A percentile compares a stretch with the other conserved stretches of the same genome.
Conservation (phyloP, 2,888 invertebrate genomes). For the Bursaphelenchus okinawaensis region DNA sequence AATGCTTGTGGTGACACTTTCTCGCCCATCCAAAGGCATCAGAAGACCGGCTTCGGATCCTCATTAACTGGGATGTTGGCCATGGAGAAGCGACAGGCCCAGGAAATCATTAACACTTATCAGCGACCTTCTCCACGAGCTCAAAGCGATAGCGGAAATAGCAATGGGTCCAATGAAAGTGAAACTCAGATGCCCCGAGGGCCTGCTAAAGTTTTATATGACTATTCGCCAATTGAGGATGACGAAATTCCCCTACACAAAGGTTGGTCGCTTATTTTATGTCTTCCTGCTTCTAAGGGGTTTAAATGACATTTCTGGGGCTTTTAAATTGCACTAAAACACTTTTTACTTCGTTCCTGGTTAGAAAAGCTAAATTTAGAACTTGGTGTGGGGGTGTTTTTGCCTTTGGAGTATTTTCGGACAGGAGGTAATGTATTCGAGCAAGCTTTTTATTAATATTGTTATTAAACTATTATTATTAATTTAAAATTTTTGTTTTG, state of each 20-base stretch:
- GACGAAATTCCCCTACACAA: constrained; percentile 51
- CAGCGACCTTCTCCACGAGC: background rate
- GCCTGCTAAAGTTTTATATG: constrained; percentile 44
- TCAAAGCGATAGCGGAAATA: background rate
- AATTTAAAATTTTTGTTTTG: background rate
- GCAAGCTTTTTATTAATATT: too few species aligned
- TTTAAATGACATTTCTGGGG: too few species aligned
- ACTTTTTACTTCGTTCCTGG: too few species aligned
- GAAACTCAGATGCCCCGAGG: background rate
- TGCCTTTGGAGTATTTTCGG: too few species aligned
- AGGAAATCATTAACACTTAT: background rate
- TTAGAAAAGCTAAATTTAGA: too few species aligned
- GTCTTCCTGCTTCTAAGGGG: too few species aligned
- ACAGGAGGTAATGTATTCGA: too few species aligned
- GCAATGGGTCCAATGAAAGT: background rate
- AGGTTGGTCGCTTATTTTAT: constrained; percentile 30
- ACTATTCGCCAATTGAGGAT: constrained; percentile 48
- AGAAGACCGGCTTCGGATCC: background rate
- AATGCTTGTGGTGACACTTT: background rate
- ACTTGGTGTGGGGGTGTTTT: too few species aligned
- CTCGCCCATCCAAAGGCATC: background rate
- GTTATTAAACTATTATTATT: background rate
- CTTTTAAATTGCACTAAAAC: too few species aligned
- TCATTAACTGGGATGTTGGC: background rate
- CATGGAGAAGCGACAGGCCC: background rate